phyloP scores from a whole-genome alignment of 2,797 vertebrate genomes.

The Fratercula arctica region DNA sequence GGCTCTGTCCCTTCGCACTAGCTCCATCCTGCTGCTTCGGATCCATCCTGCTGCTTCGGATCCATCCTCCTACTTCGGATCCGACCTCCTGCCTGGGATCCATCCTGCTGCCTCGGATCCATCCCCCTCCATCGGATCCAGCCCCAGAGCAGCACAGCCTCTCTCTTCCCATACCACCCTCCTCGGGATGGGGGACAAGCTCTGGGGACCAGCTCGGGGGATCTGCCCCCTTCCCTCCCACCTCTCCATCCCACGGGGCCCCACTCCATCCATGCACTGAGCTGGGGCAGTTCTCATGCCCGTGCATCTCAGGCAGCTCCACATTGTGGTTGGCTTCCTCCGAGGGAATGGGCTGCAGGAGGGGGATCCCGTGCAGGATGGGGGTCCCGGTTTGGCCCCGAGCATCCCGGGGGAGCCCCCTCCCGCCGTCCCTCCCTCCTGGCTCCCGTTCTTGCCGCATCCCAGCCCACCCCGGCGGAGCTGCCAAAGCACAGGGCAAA shows the following conservation, averaged over 20 bases:
- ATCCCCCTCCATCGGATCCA: neutral
- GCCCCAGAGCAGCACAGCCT: neutral
- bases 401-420: neutral
- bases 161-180: neutral
- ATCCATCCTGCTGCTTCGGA: neutral
- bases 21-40: accelerated
- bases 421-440: neutral
- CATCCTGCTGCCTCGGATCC: neutral
- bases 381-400: neutral
- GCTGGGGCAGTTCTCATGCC: neutral
- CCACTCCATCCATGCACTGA: accelerated
- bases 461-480: neutral
- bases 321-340: accelerated
- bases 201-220: neutral
- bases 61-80: neutral
- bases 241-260: neutral
- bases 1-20: neutral
- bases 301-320: accelerated
- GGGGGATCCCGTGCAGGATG: neutral
- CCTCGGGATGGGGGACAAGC: accelerated
- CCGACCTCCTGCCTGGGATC: neutral
- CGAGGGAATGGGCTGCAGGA: neutral
- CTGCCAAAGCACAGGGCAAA: constrained; percentile 61
- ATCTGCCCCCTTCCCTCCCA: neutral
- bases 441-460: neutral